Evolutionary conservation across 2,888 invertebrate species (phyloP).

Genomic region (Stenoptilia bipunctidactyla): DNA sequence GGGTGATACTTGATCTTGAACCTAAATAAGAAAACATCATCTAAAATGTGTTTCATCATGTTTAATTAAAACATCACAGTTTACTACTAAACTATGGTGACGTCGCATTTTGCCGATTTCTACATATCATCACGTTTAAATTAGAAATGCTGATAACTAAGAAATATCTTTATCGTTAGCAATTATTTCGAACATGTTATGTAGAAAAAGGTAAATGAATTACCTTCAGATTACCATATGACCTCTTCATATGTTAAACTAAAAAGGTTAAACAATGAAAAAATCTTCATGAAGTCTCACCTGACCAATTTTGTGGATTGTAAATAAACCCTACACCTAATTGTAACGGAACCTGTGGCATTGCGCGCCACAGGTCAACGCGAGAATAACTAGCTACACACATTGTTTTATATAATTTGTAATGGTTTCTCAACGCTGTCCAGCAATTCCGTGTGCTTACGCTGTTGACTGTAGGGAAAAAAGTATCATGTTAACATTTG

Average conservation of each 20-base stretch:
- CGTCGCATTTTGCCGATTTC: conserved; percentile 3
- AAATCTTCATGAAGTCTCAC: conserved; percentile 64
- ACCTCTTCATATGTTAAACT: conserved; percentile 27
- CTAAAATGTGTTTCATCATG: conserved; percentile 1
- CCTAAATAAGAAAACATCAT: conserved; percentile 72
- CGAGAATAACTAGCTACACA: conserved; percentile 66
- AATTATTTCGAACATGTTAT: conserved; percentile 3
- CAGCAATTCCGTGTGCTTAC: conserved; percentile 60
- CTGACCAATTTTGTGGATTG: conserved; percentile 64
- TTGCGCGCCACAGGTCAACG: conserved; percentile 72
- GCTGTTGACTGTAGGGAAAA: conserved; percentile 72
- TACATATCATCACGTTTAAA: conserved; percentile 2
- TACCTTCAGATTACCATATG: background rate
- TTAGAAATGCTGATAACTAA: background rate
- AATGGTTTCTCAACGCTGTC: conserved; percentile 57
- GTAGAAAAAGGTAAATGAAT: background rate
- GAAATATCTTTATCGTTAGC: conserved; percentile 2
- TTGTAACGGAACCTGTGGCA: conserved; percentile 68
- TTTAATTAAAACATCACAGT: background rate
- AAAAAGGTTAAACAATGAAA: conserved; percentile 55
- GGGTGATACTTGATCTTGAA: conserved; percentile 99
- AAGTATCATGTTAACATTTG: conserved; percentile 63
- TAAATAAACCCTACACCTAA: conserved; percentile 63
- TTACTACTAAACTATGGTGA: conserved; percentile 9
- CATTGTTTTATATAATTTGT: conserved; percentile 54